Base-by-base conservation (phyloP, 2,888 invertebrate species). In the Dasysyrphus tricinctus region DNA sequence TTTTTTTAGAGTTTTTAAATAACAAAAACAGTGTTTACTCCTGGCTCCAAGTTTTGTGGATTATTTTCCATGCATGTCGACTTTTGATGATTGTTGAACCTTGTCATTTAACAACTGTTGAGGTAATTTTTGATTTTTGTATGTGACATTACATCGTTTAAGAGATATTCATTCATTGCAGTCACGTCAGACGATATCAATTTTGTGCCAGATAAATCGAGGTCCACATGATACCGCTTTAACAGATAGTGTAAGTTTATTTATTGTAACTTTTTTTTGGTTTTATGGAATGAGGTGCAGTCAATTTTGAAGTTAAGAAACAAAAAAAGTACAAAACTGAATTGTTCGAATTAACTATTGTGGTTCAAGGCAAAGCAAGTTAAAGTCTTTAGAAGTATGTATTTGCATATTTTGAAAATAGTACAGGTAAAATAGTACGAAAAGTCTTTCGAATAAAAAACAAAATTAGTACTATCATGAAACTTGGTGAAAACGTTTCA, bases 71-170 rank as follows among this genome's bases (percentile, higher is more conserved):
- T 86, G 75, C 91, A 5, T 88, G 91, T 56, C 92, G 94, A 54
- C 89, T 94, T 83, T 88, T 94, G 12, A 90, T 94, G 88, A 92
- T 94, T 37, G 93, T 94, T 5, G 94, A 94, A 88, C 94, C 94
- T 0, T 93, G 94, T 74, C 93, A 94, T 88, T 88, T 91, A 12
- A 91, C 93, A 4, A 91, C 92, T 0, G 89, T 90, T 0, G 93
- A 94, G 91, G 93, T 93, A 78, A 51, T 12, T 59, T 39, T 5
- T 29, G 14, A 54, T 7, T 29, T 14, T n/a, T n/a, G n/a, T 54
- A 0, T 29, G 6, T 1, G 6, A 8, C 0, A 24, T 24, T 29
- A 12, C 1, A 54, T 54, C 6, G 12, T 14, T 29, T 7, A 29
- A 19, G 3, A 3, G 3, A 29, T 29, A 24, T 54, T 49, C 5